Evolutionary conservation across 2,888 invertebrate genomes (phyloP).

Genomic region (Perithous albicinctus): DNA sequence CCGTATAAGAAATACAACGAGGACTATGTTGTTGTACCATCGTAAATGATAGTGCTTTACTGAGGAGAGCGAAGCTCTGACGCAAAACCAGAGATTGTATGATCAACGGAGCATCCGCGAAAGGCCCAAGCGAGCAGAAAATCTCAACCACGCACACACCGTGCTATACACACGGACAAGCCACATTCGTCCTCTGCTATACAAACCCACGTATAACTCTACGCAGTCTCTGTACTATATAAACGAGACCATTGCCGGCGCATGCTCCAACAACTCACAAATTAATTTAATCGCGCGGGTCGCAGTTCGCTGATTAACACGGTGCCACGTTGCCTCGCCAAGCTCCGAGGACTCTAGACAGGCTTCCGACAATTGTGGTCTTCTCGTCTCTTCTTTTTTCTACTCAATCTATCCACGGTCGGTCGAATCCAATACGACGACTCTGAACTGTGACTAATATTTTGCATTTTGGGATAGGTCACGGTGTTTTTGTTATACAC

Average conservation of each 20-base stretch:
- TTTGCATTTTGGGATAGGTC: conserved; percentile 30
- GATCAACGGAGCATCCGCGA: conserved; percentile 10
- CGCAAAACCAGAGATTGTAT: conserved; percentile 15
- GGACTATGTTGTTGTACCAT: background rate
- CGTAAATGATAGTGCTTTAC: background rate
- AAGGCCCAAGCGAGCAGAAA: conserved; percentile 1
- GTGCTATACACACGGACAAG: background rate
- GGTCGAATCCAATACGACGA: background rate
- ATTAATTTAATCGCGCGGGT: conserved; percentile 62
- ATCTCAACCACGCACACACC: background rate
- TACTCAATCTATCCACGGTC: conserved; percentile 1
- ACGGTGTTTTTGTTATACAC: background rate
- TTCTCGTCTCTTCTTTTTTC: background rate
- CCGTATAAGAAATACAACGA: background rate
- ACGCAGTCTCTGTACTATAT: background rate
- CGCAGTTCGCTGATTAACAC: conserved; percentile 66
- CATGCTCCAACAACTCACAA: conserved; percentile 44
- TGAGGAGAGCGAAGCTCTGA: conserved; percentile 35
- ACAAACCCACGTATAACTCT: conserved; percentile 27
- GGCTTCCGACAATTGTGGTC: background rate
- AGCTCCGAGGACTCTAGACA: background rate
- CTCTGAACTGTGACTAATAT: background rate
- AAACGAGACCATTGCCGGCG: conserved; percentile 21
- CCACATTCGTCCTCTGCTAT: background rate
- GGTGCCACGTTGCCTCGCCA: conserved; percentile 17